A percentile compares a stretch with the other conserved stretches of the same genome.
Evolutionary conservation across 2,888 invertebrate species (phyloP).

Genomic region (Romanomermis culicivorax): DNA sequence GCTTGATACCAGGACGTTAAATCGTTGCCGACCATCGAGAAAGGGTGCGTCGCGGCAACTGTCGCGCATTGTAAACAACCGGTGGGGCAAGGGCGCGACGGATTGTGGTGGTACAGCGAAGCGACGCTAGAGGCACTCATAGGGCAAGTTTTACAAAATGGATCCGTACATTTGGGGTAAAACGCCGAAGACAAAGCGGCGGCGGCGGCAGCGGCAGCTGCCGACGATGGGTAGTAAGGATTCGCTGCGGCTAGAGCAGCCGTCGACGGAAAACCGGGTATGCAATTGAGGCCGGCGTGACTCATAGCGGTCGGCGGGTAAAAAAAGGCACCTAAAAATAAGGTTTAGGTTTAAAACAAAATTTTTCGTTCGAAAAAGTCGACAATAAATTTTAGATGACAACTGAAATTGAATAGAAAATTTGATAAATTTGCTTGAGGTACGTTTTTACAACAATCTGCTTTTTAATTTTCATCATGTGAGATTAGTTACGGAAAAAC

Average conservation of each 20-base stretch:
- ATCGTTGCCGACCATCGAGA: background rate
- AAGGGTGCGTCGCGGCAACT: background rate
- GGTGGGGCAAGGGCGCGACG: background rate
- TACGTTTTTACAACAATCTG: too few species aligned
- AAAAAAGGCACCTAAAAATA: background rate
- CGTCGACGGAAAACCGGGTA: slow-evolving; percentile 12
- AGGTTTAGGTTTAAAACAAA: background rate
- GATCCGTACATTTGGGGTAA: slow-evolving; percentile 8
- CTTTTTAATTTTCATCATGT: too few species aligned
- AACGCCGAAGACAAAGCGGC: background rate
- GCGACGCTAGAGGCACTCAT: background rate
- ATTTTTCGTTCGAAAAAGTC: too few species aligned
- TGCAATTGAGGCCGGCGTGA: slow-evolving; percentile 12
- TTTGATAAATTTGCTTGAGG: too few species aligned
- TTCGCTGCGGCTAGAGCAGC: background rate
- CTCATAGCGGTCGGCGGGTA: background rate
- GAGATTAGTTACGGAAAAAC: too few species aligned
- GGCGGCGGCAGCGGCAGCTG: background rate
- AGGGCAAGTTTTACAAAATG: slow-evolving; percentile 12
- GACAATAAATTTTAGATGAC: too few species aligned
- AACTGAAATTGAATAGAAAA: too few species aligned
- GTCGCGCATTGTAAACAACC: background rate
- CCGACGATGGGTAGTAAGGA: background rate
- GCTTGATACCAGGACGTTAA: background rate
- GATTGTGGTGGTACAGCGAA: background rate